Evolutionary conservation across 2,113 vertebrate species (phyloP).

Genomic region (Bagarius yarrelli): DNA sequence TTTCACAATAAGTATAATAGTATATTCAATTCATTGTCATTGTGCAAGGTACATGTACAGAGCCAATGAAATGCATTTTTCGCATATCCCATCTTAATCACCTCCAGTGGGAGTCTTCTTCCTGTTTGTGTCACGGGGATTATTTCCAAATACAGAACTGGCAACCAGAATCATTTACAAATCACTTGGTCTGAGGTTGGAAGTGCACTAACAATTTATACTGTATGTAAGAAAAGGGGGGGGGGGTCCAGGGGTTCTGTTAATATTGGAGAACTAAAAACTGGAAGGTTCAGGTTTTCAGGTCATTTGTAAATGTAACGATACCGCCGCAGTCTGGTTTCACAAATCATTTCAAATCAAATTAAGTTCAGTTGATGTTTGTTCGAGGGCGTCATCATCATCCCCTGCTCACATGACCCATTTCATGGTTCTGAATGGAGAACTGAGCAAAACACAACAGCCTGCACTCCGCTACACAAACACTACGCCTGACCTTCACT

Average conservation of each 20-base stretch:
- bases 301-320: no score
- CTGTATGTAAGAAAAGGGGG: neutral
- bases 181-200: neutral
- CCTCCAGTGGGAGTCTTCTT: neutral
- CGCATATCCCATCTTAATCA: no score
- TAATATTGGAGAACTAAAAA: neutral
- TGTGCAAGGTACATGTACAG: no score
- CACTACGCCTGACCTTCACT: constrained; percentile 25
- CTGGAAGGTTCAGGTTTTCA: no score
- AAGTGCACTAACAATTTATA: no score
- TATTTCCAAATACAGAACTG: neutral
- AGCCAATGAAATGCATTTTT: no score
- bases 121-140: neutral
- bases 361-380: no score
- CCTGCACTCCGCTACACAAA: constrained; percentile 1
- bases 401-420: neutral
- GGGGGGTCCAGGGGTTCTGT: neutral
- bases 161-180: neutral
- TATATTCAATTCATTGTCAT: no score
- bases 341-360: no score
- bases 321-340: no score
- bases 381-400: no score
- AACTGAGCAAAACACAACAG: neutral
- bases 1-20: neutral
- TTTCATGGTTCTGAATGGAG: neutral